Percentiles rank a stretch among this genome's conserved stretches.
phyloP scores from a whole-genome alignment of 2,888 invertebrate species.

The Protodeltote pygarga region DNA sequence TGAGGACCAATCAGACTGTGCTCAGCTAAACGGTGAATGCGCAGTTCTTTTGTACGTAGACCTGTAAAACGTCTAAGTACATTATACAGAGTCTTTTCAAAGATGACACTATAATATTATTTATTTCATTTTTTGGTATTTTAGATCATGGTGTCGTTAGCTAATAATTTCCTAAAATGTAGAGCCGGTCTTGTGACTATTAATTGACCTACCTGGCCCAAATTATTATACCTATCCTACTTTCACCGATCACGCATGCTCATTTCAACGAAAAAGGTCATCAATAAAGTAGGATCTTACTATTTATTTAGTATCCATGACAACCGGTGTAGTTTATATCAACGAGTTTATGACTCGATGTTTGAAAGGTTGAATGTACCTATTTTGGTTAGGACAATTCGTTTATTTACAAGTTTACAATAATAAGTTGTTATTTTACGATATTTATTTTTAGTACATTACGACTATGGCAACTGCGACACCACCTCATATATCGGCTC shows the following conservation, averaged over 20 bases:
- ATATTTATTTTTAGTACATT: slow-evolving; percentile 44
- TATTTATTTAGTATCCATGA: slow-evolving; percentile 31
- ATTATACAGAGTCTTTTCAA: too few species aligned
- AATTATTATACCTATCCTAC: too few species aligned
- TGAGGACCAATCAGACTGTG: slow-evolving; percentile 79
- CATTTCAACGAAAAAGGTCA: slow-evolving; percentile 24
- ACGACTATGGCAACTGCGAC: slow-evolving; percentile 67
- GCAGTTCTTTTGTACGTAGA: slow-evolving; percentile 50
- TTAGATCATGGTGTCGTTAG: too few species aligned
- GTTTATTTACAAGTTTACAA: slow-evolving; percentile 33
- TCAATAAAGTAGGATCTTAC: background rate
- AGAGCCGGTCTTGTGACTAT: too few species aligned
- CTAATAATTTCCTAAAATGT: too few species aligned
- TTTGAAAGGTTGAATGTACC: slow-evolving; percentile 1
- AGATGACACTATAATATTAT: too few species aligned
- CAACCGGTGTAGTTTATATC: slow-evolving; percentile 28
- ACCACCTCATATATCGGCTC: slow-evolving; percentile 86
- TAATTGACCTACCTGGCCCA: too few species aligned
- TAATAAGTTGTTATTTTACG: slow-evolving; percentile 26
- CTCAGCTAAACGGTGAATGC: slow-evolving; percentile 58
- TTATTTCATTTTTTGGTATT: too few species aligned
- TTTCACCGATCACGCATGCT: too few species aligned
- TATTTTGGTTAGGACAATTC: slow-evolving; percentile 6
- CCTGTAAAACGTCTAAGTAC: slow-evolving; percentile 10
- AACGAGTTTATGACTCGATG: too few species aligned